These are phyloP conservation scores for Lepidiolamprologus cunningtoni DNA, from an alignment of 2,113 vertebrate genomes.

Conservation along the genomic window DNA sequence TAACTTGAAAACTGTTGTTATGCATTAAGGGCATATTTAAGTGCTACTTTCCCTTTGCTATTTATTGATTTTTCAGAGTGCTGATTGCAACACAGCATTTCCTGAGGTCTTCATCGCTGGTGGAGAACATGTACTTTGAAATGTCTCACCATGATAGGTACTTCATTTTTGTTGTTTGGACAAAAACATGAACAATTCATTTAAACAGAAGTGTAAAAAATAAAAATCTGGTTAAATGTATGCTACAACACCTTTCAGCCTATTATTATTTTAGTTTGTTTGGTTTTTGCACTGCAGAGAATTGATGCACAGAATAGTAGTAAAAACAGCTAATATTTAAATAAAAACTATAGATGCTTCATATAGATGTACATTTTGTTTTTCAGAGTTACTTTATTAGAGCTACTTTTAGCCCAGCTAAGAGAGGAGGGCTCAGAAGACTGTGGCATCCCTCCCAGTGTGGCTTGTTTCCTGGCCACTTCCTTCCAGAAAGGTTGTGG, in stretches of 20 bases:
- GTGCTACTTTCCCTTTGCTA: neutral
- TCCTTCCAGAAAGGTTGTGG: constrained; percentile 77
- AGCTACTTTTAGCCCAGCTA: constrained; percentile 77
- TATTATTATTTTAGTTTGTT: neutral
- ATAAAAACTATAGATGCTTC: neutral
- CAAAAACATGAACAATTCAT: neutral
- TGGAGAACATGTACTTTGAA: constrained; percentile 79
- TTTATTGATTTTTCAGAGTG: constrained; percentile 67
- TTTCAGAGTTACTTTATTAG: constrained; percentile 79
- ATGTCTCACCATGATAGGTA: constrained; percentile 89
- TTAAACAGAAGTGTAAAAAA: neutral
- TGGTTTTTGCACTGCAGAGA: neutral
- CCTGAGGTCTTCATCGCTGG: constrained; percentile 79
- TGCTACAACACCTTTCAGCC: neutral
- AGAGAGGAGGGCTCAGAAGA: constrained; percentile 63
- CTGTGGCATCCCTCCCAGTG: constrained; percentile 42
- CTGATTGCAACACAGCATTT: constrained; percentile 86
- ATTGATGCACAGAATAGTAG: neutral
- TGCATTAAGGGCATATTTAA: neutral
- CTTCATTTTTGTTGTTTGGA: neutral
- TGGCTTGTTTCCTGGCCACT: constrained; percentile 74
- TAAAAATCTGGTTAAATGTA: neutral
- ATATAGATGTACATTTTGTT: neutral
- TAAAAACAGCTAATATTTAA: neutral
- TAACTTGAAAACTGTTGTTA: neutral